Evolutionary conservation across 2,888 invertebrate genomes (phyloP), one percentile per base, ranked within the genome.

Genomic region (Blastobasis adustella): DNA sequence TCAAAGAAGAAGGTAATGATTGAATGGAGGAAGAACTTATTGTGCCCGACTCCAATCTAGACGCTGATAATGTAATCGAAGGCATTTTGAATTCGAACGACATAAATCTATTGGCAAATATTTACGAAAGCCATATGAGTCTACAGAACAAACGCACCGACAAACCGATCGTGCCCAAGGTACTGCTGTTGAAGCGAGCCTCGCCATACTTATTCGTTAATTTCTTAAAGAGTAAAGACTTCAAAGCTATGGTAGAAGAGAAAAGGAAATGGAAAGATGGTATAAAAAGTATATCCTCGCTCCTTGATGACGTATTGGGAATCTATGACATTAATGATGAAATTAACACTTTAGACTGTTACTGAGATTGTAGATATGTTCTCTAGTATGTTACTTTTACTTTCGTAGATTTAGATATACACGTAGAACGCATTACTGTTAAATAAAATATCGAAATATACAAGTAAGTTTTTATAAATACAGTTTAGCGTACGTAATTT

Each of bases 301-400:
- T 95, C 5, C 73, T 95, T 2, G 94, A 95, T 64, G 95, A 95
- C 72, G 93, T 95, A 56, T 72, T 94, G 36, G 90, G 91, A 7
- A 87, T 91, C 50, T 91, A 92, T 62, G 88, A 91, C 58, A 67
- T 76, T 1, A 80, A 74, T 43, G 69, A 72, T 39, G 90, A 92
- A 55, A 79, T 90, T 0, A 93, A 93, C 65, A 82, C 87, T 38
- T 90, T 93, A 85, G 94, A 94, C 82, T 94, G 94, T 79, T 94
- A 94, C 66, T 94, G 49, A 52, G 37, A 49, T 54, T 49, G 10
- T 5, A 7, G 37, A 7, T 23, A 23, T 23, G 23, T 23, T 23
- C 3, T 23, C 23, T 23, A 23, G 23, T 23, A 23, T 23, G 23
- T 23, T 2, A 23, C 7, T n/a, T 40, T 37, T 36, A n/a, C 39